Conservation (phyloP, 2,888 invertebrate species). For the Hipparchia semele region DNA sequence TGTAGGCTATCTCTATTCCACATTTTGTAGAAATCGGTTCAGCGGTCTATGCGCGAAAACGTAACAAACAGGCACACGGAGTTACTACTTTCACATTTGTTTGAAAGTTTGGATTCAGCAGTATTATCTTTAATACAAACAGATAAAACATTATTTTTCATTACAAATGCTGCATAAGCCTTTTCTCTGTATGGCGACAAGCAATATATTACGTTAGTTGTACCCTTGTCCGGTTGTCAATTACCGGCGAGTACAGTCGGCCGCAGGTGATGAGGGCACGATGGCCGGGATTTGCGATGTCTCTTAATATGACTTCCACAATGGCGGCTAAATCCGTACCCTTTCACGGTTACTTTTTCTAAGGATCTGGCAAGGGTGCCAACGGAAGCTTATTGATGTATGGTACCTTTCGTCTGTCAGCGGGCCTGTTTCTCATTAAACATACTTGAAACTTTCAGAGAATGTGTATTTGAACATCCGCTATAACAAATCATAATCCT, state of each 20-base stretch:
- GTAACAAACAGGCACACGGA: no score
- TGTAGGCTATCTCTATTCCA: no score
- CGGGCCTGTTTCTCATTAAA: no score
- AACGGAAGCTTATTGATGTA: no score
- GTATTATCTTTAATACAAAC: background rate
- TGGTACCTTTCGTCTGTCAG: no score
- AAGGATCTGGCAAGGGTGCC: no score
- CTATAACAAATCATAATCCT: no score
- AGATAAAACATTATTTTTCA: background rate
- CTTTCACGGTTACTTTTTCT: conserved; percentile 18
- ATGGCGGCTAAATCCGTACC: conserved; percentile 24
- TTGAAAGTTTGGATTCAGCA: background rate
- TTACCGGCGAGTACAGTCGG: conserved; percentile 52
- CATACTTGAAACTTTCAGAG: no score
- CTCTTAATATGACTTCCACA: conserved; percentile 36
- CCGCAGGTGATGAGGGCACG: conserved; percentile 54
- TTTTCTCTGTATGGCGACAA: conserved; percentile 25
- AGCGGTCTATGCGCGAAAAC: no score
- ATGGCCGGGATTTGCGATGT: conserved; percentile 34
- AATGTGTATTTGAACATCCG: no score
- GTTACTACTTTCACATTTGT: no score
- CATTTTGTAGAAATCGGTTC: no score
- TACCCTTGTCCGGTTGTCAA: conserved; percentile 74
- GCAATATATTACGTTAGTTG: conserved; percentile 37
- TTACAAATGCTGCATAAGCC: conserved; percentile 1